Percentiles rank a stretch among this genome's conserved stretches.
These are phyloP conservation scores for Procambarus clarkii DNA, from an alignment of 1,140 invertebrate species.

Conservation along the genomic window DNA sequence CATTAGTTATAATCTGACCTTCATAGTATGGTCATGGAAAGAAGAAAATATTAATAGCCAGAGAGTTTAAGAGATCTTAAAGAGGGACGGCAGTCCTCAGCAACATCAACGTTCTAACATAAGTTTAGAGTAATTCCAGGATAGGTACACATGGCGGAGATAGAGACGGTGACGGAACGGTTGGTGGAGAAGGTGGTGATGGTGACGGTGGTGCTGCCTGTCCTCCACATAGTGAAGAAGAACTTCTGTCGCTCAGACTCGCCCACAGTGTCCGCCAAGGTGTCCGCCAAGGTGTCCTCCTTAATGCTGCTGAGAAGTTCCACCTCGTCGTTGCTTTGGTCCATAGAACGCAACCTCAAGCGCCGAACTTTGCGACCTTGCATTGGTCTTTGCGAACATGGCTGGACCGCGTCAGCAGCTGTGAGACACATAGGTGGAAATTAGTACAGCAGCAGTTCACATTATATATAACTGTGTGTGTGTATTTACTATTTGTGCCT, in stretches of 20 bases:
- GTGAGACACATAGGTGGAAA: too few species aligned
- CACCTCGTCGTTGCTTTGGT: neutral
- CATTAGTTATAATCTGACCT: too few species aligned
- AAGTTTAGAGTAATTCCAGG: neutral
- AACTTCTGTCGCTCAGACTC: neutral
- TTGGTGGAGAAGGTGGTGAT: slow-evolving; percentile 61
- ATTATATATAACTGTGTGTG: too few species aligned
- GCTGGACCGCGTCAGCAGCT: neutral
- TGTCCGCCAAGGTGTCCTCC: neutral
- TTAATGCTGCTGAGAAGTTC: neutral
- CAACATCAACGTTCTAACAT: neutral
- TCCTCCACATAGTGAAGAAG: slow-evolving; percentile 41
- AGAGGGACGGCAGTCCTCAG: too few species aligned
- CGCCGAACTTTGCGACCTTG: slow-evolving; percentile 14
- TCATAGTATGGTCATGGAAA: too few species aligned
- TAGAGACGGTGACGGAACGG: slow-evolving; percentile 46
- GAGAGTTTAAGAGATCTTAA: too few species aligned
- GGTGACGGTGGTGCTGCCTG: slow-evolving; percentile 39
- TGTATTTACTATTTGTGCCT: too few species aligned
- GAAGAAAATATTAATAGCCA: too few species aligned
- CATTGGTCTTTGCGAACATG: too few species aligned
- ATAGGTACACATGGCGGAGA: slow-evolving; percentile 18
- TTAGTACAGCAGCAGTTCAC: too few species aligned
- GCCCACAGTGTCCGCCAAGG: too few species aligned
- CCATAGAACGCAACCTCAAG: neutral